These are phyloP conservation scores for Ceratothoa steindachneri DNA, from an alignment of 2,888 invertebrate species.

Conservation along the genomic window DNA sequence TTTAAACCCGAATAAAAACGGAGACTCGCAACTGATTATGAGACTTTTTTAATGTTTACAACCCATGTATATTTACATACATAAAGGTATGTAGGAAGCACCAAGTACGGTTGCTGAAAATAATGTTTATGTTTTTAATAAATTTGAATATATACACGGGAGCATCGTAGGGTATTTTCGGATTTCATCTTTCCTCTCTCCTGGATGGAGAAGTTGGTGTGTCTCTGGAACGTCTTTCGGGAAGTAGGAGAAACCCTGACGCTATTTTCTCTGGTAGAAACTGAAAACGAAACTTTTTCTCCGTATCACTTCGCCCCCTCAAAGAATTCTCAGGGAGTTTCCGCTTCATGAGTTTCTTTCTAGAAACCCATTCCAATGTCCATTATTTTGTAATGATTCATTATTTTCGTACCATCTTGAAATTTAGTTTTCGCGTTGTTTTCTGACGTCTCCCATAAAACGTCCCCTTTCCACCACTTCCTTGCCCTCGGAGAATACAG, in stretches of 20 bases:
- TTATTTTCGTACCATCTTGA: neutral
- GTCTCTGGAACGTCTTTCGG: no score
- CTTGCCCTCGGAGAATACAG: neutral
- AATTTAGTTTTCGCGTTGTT: neutral
- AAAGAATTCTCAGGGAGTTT: neutral
- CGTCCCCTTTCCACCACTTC: neutral
- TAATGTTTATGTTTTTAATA: neutral
- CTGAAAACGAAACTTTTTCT: neutral
- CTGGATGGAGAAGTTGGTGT: no score
- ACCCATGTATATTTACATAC: no score
- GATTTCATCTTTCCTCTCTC: neutral
- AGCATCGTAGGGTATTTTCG: neutral
- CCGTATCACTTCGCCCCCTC: neutral
- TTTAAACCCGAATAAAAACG: no score
- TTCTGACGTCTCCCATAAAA: neutral
- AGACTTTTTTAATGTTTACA: no score
- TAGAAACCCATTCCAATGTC: neutral
- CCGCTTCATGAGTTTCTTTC: neutral
- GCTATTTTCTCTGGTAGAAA: neutral
- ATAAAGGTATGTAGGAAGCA: no score
- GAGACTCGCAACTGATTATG: no score
- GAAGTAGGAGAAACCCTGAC: neutral
- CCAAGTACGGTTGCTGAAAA: no score
- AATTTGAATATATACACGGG: neutral
- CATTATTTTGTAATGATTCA: conserved; percentile 10